phyloP scores from a whole-genome alignment of 1,140 invertebrate genomes.

The Solen grandis region DNA sequence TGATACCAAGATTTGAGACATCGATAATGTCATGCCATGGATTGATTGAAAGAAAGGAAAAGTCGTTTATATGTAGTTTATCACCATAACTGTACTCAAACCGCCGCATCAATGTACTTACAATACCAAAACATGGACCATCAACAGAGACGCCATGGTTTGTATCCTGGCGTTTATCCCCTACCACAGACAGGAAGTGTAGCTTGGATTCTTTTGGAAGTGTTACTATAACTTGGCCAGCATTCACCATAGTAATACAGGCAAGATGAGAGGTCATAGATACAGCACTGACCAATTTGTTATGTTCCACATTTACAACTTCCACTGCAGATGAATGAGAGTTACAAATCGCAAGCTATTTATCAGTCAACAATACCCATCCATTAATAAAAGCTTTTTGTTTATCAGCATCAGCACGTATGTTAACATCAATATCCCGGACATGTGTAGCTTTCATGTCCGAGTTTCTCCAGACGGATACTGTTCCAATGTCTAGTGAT shows the following conservation, averaged over 20 bases:
- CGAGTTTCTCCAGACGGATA: no score
- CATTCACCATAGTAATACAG: neutral
- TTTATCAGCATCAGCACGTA: neutral
- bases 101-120: neutral
- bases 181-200: neutral
- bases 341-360: neutral
- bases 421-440: neutral
- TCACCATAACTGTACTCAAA: neutral
- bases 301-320: no score
- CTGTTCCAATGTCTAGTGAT: neutral
- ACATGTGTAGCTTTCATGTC: neutral
- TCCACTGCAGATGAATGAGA: no score
- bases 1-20: neutral
- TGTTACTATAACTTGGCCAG: no score
- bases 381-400: neutral
- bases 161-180: neutral
- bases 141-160: neutral
- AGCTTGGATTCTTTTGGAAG: neutral
- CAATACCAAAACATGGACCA: neutral
- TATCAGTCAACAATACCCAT: neutral
- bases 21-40: neutral
- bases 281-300: no score
- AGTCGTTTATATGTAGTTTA: neutral
- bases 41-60: no score
- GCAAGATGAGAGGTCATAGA: neutral